Conservation (phyloP, 2,113 vertebrate species). For the Tringa solitaria region DNA sequence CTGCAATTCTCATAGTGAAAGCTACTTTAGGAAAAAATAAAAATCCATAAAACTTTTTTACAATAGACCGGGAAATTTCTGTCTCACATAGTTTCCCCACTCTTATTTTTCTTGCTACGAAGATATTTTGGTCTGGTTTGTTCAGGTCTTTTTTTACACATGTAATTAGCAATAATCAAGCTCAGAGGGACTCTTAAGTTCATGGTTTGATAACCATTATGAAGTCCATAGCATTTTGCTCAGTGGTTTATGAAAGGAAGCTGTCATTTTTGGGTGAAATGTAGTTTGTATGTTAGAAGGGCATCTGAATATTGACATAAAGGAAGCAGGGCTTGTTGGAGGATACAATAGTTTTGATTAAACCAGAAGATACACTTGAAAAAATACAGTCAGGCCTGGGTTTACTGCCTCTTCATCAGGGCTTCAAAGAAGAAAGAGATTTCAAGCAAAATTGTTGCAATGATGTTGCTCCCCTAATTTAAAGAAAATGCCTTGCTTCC, state of each 20-base stretch:
- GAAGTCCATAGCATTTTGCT: not conserved
- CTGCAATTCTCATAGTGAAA: not conserved
- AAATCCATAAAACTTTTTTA: not conserved
- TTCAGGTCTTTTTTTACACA: not conserved
- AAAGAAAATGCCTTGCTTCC: not conserved
- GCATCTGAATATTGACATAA: not conserved
- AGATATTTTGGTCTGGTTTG: not conserved
- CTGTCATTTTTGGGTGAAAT: not conserved
- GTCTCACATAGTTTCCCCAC: not conserved
- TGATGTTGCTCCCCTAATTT: not conserved
- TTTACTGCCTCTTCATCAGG: not conserved
- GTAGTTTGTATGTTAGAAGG: not conserved
- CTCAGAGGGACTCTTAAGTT: not conserved
- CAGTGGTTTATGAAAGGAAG: not conserved
- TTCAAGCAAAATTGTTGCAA: not conserved
- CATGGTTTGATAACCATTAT: not conserved
- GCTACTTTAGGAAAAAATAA: not conserved
- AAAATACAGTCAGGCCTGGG: not conserved
- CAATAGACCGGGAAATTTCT: not conserved
- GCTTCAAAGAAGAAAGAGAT: not conserved
- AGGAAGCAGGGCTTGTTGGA: not conserved
- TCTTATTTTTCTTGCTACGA: not conserved
- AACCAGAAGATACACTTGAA: not conserved
- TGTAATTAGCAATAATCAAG: not conserved
- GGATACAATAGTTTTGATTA: not conserved